Base-by-base conservation (phyloP, 1,140 invertebrate species). In the Sitophilus oryzae region DNA sequence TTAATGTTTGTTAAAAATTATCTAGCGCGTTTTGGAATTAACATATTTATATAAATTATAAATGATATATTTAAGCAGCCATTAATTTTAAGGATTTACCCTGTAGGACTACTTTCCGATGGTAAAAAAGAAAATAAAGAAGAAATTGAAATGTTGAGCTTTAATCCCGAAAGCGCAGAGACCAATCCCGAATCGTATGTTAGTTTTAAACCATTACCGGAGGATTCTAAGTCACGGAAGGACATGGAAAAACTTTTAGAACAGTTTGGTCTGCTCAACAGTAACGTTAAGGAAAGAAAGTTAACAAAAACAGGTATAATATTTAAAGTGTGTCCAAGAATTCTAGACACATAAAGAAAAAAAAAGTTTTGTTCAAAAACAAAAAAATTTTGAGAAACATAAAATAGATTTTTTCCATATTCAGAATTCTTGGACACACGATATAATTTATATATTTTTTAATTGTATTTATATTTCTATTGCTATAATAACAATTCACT, bases 181-280 rank as follows among this genome's bases (percentile, higher is more conserved):
- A 58, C 71, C 11, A 64, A 68, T 22, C 71, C 66, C 9, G 70
- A 76, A 38, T 76, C 76, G 0, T 83, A 80, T 53, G 66, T 73
- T 0, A 74, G 70, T 14, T 83, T 83, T 51, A 82, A 82, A 64
- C 79, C 79, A 1, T 56, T 83, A 3, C 79, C 80, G 8, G 71
- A 71, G 10, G 71, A 71, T 8, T 60, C 55, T 3, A 61, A 74
- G 0, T 67, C 68, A 22, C 72, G 77, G 40, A 64, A 73, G 23
- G 79, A 79, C 25, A 82, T 83, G 79, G 74, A 73, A 50, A 71
- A 75, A 9, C 76, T 82, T 21, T 56, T 83, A 15, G 73, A 76
- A 0, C 72, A 63, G 34, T 83, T 81, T 58, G 81, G 81, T 2
- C 66, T 83, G 1, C n/a, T 57, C 70, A 74, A 0, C 23, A 55